These are phyloP conservation scores for Mesoligia furuncula DNA, from an alignment of 2,888 invertebrate species.

Conservation along the genomic window DNA sequence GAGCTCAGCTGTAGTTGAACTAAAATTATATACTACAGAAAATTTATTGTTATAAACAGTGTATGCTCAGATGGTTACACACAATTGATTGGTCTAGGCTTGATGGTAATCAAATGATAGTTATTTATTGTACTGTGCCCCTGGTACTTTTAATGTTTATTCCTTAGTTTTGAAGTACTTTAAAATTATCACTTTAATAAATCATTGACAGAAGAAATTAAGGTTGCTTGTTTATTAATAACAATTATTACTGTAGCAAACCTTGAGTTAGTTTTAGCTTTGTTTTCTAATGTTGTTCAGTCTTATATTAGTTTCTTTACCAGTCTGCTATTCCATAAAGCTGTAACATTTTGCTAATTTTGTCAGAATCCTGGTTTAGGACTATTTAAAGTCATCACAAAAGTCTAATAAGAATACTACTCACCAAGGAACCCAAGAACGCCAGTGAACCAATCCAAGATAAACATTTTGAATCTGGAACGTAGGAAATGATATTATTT, in stretches of 20 bases:
- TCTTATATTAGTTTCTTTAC: not conserved
- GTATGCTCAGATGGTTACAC: not conserved
- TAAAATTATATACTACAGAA: not conserved
- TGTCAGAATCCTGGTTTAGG: not conserved
- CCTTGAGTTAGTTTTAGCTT: not conserved
- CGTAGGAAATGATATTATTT: constrained; percentile 75
- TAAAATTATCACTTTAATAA: not conserved
- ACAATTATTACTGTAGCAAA: constrained; percentile 4
- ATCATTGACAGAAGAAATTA: not conserved
- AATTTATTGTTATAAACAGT: not conserved
- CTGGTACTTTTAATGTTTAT: not conserved
- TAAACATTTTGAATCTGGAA: constrained; percentile 94
- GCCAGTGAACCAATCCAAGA: constrained; percentile 99
- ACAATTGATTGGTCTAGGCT: not conserved
- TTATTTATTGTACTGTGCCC: not conserved
- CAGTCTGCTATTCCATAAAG: not conserved
- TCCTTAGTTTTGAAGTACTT: not conserved
- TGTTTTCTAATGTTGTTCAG: not conserved
- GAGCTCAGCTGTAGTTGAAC: not conserved
- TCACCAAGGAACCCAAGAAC: constrained; percentile 98
- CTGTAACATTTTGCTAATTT: not conserved
- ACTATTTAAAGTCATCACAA: not conserved
- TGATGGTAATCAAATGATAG: not conserved
- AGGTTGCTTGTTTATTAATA: constrained; percentile 11
- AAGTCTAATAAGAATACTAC: constrained; percentile 73